A percentile compares a stretch with the other conserved stretches of the same genome.
Conservation (phyloP, 2,797 vertebrate genomes). For the Hylomyscus alleni region DNA sequence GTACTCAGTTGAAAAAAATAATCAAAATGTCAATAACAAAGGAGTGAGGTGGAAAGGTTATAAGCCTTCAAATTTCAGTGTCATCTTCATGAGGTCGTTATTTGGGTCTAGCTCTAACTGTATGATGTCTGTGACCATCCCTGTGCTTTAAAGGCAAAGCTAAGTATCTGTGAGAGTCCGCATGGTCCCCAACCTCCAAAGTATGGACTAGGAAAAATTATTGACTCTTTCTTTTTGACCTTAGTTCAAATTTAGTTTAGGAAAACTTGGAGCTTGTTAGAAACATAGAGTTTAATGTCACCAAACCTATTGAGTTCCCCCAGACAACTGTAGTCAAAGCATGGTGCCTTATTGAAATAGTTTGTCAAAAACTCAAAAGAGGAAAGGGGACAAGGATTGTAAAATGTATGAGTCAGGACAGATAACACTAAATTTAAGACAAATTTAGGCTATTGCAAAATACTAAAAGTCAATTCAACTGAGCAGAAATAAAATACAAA, state of each 20-base stretch:
- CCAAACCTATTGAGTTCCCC: neutral
- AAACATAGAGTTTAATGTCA: neutral
- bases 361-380: conserved; percentile 1
- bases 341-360: neutral
- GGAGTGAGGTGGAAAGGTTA: neutral
- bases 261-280: conserved; percentile 23
- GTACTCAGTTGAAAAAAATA: neutral
- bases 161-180: neutral
- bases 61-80: conserved; percentile 23
- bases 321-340: neutral
- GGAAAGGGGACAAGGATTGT: neutral
- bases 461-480: neutral
- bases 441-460: conserved; percentile 20
- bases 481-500: conserved; percentile 32
- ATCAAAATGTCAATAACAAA: conserved; percentile 17
- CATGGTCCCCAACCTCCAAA: neutral
- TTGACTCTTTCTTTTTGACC: neutral
- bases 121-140: neutral
- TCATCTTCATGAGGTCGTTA: neutral
- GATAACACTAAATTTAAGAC: conserved; percentile 16
- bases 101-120: neutral
- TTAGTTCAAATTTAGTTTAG: neutral
- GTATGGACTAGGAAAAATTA: neutral
- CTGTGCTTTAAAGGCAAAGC: conserved; percentile 6
- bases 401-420: neutral